These are phyloP conservation scores for Oncorhynchus keta DNA, from an alignment of 2,113 vertebrate species.

Conservation along the genomic window DNA sequence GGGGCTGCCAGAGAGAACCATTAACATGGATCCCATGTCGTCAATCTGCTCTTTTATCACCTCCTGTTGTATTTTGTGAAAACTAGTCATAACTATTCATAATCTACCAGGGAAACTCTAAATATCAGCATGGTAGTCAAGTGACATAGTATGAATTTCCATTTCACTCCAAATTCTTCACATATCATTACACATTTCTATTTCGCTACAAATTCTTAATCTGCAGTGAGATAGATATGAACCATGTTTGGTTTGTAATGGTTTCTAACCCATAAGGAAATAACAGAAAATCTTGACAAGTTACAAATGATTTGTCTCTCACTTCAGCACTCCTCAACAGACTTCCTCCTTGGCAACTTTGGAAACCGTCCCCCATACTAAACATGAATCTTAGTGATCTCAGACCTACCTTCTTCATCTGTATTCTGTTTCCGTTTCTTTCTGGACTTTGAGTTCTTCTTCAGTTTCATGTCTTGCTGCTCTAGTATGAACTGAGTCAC, in stretches of 20 bases:
- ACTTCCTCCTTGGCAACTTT: not conserved
- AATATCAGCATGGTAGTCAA: no score
- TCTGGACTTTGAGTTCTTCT: conserved; percentile 90
- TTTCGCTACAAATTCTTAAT: no score
- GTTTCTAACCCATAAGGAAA: not conserved
- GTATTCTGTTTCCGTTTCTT: conserved; percentile 90
- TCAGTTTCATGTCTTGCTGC: conserved; percentile 83
- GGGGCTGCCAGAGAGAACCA: conserved; percentile 11
- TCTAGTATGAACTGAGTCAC: conserved; percentile 85
- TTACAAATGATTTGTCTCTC: conserved; percentile 45
- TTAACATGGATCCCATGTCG: conserved; percentile 51
- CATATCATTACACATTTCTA: no score
- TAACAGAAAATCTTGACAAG: conserved; percentile 16
- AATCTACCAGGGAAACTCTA: conserved; percentile 10
- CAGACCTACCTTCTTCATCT: conserved; percentile 74
- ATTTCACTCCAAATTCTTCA: no score
- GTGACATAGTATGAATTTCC: no score
- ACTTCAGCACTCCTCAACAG: not conserved
- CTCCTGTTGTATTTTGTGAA: conserved; percentile 45
- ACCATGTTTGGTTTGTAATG: no score
- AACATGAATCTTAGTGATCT: not conserved
- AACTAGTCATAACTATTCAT: conserved; percentile 15
- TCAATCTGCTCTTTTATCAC: conserved; percentile 31
- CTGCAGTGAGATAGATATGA: no score
- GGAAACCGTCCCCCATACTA: not conserved